phyloP scores from a whole-genome alignment of 2,113 vertebrate genomes.

The Aldabrachelys gigantea region DNA sequence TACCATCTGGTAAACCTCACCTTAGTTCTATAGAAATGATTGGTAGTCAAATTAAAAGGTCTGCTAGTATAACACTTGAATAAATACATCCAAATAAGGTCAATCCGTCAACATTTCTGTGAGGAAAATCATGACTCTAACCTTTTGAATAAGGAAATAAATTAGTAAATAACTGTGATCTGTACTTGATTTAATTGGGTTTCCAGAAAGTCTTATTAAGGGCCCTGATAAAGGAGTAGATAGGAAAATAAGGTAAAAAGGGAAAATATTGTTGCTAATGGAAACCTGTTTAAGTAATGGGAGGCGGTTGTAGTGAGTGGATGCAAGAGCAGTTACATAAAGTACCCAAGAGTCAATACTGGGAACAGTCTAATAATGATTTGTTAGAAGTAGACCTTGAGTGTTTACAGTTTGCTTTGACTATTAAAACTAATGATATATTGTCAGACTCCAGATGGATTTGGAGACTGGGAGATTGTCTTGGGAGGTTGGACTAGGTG shows the following conservation, averaged over 20 bases:
- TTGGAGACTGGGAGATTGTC: not conserved
- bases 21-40: not conserved
- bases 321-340: not conserved
- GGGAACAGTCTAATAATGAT: not conserved
- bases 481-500: not conserved
- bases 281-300: not conserved
- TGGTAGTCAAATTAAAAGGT: not conserved
- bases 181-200: not conserved
- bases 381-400: not conserved
- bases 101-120: fast-evolving
- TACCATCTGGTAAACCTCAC: not conserved
- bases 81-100: not conserved
- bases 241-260: not conserved
- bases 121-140: not conserved
- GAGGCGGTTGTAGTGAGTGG: not conserved
- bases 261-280: not conserved
- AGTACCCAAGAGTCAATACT: not conserved
- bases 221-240: not conserved
- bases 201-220: not conserved
- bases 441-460: not conserved
- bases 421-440: not conserved
- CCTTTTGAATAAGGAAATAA: not conserved
- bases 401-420: not conserved
- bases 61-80: not conserved
- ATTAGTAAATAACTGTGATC: not conserved